A percentile compares a stretch with the other conserved stretches of the same genome.
phyloP scores from a whole-genome alignment of 2,797 vertebrate genomes.

The Galagoides demidoff region DNA sequence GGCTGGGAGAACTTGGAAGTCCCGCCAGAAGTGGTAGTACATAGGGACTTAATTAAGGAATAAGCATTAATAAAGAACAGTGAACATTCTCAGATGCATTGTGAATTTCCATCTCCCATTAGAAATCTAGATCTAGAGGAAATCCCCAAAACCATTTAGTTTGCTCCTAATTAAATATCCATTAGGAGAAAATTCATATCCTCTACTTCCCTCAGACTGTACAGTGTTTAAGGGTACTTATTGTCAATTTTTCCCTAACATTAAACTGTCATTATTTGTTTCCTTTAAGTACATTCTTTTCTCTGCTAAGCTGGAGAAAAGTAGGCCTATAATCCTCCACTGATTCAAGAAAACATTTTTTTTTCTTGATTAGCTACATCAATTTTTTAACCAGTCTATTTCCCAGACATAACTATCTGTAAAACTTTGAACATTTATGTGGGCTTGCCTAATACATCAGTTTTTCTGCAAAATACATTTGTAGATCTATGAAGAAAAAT shows the following conservation, averaged over 20 bases:
- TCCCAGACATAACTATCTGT: constrained; percentile 8
- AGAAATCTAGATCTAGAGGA: constrained; percentile 7
- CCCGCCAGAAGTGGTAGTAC: background rate
- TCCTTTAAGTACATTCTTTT: constrained; percentile 34
- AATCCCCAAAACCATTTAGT: constrained; percentile 38
- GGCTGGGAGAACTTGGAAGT: background rate
- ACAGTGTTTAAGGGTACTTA: background rate
- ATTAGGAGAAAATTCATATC: constrained; percentile 50
- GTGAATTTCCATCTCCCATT: constrained; percentile 50
- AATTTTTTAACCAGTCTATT: constrained; percentile 37
- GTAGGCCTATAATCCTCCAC: background rate
- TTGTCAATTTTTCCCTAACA: constrained; percentile 48
- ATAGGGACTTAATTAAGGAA: constrained; percentile 27
- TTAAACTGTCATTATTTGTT: constrained; percentile 39
- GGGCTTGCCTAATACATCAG: background rate
- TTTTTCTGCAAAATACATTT: background rate
- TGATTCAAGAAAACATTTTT: constrained; percentile 7
- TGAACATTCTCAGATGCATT: constrained; percentile 27
- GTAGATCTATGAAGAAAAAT: constrained; percentile 29
- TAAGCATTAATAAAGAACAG: constrained; percentile 41
- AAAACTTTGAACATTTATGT: constrained; percentile 49
- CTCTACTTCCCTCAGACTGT: background rate
- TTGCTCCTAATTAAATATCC: constrained; percentile 55
- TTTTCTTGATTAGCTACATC: constrained; percentile 4
- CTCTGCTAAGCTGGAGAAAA: constrained; percentile 43